Evolutionary conservation across 2,797 vertebrate genomes (phyloP).

Genomic region (Pantherophis alleghaniensis): DNA sequence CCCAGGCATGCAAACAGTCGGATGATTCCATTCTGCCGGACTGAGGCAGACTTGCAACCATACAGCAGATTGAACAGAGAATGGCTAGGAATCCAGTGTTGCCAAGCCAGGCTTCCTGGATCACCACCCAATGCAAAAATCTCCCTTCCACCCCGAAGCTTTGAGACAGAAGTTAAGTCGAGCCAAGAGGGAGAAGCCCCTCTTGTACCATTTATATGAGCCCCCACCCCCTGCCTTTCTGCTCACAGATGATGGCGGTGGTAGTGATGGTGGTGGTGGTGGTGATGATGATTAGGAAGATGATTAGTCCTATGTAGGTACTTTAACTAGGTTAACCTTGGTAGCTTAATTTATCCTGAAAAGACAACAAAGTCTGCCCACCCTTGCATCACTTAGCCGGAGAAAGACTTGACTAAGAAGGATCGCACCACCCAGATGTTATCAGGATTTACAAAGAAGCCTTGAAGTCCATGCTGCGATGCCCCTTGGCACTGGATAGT

Average conservation of each 20-base stretch:
- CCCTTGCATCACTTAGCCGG: not conserved
- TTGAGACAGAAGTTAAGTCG: slow-evolving; percentile 44
- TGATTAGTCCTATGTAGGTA: not conserved
- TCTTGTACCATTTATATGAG: not conserved
- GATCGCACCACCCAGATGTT: not conserved
- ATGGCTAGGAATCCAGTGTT: not conserved
- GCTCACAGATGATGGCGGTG: not conserved
- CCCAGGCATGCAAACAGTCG: not conserved
- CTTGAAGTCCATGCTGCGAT: no score
- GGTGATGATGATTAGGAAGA: not conserved
- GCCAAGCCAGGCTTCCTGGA: not conserved
- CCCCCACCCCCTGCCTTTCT: not conserved
- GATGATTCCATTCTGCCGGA: not conserved
- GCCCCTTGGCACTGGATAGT: slow-evolving; percentile 2
- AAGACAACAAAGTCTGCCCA: not conserved
- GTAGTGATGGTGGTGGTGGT: not conserved
- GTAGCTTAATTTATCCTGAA: not conserved
- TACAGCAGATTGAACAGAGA: not conserved
- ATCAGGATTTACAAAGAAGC: not conserved
- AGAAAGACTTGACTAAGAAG: not conserved
- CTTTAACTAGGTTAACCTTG: not conserved
- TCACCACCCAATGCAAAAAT: slow-evolving; percentile 16
- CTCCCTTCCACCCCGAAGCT: slow-evolving; percentile 39
- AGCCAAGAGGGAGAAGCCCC: slow-evolving; percentile 13
- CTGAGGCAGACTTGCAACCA: not conserved